Conservation (phyloP, 2,113 vertebrate species). For the Grallaria varia region DNA sequence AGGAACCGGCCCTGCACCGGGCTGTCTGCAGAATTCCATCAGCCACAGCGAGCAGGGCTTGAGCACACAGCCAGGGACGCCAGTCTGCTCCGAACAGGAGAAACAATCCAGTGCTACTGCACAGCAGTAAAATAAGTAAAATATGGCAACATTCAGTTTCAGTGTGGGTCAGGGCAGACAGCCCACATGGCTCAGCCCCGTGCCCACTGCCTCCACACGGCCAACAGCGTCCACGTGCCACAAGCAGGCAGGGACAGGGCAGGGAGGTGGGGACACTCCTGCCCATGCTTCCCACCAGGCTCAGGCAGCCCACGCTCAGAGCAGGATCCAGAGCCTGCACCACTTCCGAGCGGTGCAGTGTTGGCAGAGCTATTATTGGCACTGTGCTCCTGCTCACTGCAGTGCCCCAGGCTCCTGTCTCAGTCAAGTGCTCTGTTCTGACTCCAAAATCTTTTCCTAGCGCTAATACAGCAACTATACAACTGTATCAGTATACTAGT, state of each 20-base stretch:
- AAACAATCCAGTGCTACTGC: neutral
- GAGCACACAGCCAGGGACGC: neutral
- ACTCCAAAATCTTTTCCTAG: neutral
- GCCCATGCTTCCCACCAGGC: neutral
- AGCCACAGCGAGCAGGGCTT: neutral
- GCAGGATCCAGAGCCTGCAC: neutral
- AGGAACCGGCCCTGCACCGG: neutral
- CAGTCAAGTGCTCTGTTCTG: neutral
- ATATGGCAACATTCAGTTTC: neutral
- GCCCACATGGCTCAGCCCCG: neutral
- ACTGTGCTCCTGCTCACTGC: neutral
- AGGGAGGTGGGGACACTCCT: neutral
- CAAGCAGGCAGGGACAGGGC: neutral
- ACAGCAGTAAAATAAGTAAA: accelerated
- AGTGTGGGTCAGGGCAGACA: neutral
- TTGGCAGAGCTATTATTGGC: neutral
- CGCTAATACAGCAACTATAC: neutral
- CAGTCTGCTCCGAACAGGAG: neutral
- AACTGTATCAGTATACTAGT: neutral
- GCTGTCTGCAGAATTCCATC: neutral
- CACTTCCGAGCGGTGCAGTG: neutral
- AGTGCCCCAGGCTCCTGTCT: neutral
- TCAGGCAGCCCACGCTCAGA: neutral
- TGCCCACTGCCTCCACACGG: neutral
- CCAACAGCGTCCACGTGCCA: neutral